Evolutionary conservation across 2,113 vertebrate genomes (phyloP), one percentile per base, ranked within the genome.

Genomic region (Leiothrix lutea): DNA sequence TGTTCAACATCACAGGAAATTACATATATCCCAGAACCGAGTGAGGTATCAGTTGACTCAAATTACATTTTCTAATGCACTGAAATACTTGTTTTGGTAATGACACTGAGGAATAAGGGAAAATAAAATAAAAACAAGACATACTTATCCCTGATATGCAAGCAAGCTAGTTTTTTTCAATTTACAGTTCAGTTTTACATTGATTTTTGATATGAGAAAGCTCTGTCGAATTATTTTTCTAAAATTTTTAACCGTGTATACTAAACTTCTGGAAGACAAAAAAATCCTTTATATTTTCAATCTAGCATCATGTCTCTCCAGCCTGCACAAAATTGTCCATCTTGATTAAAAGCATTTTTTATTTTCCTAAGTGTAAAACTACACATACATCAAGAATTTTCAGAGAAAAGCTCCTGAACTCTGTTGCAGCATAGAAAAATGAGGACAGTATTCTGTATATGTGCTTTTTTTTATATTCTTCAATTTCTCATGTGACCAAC

Each of bases 1-100:
- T 88, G 74, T 91, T 81, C 78, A 90, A 82, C 78, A 94, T 85
- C 80, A 88, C 70, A 93, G 87, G 90, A 95, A 95, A 88, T 93
- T 91, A 85, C 74, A 88, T 17, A 61, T 70, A 77, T 88, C 67
- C 90, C 74, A 94, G 71, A 86, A 92, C 60, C 8, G 22, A 92
- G 19, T 93, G 74, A 94, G 74, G 71, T 88, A 92, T 90, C 84
- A 72, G 53, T 89, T 94, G 91, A 71, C 73, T 92, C 79, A 94
- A 91, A 94, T 95, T 93, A 80, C 79, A 77, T 93, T 94, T 93
- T 94, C 81, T 95, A 94, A 95, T 94, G 62, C 64, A 83, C 54
- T 90, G 92, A 91, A 95, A 86, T 88, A 66, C 85, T 91, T 73
- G 71, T 77, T 95, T 94, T 86, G 90, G 64, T 94, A 95, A 88